phyloP scores from a whole-genome alignment of 2,113 vertebrate species.

The Capreolus pygargus region DNA sequence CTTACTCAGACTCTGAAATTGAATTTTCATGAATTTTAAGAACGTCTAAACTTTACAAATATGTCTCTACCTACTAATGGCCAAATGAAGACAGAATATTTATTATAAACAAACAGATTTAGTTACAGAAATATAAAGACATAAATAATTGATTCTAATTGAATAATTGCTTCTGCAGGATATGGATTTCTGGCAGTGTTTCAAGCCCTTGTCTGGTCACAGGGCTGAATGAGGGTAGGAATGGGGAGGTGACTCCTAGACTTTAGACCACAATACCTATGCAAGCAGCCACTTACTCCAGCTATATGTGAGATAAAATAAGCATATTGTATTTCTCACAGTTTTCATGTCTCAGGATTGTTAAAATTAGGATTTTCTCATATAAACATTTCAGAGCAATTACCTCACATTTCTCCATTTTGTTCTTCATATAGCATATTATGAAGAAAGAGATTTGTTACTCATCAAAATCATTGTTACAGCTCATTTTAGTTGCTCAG shows the following conservation, averaged over 20 bases:
- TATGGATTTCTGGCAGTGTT: neutral
- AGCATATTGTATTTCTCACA: neutral
- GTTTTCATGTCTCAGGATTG: neutral
- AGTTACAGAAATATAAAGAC: neutral
- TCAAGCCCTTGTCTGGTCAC: neutral
- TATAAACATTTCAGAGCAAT: neutral
- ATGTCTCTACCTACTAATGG: neutral
- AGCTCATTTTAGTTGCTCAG: neutral
- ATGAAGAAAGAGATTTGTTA: neutral
- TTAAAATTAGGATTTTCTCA: neutral
- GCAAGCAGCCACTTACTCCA: neutral
- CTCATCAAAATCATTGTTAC: neutral
- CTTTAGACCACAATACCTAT: neutral
- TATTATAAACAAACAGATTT: neutral
- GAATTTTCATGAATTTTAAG: constrained; percentile 17
- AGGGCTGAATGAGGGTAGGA: neutral
- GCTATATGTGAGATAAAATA: neutral
- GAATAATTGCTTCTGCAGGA: neutral
- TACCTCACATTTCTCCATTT: constrained; percentile 3
- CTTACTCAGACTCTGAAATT: neutral
- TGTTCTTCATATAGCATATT: neutral
- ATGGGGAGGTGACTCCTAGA: neutral
- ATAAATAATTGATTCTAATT: neutral
- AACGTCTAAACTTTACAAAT: neutral
- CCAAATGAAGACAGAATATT: neutral